Base-by-base conservation (phyloP, 92 coral and sea anemone species). In the Nematostella vectensis region DNA sequence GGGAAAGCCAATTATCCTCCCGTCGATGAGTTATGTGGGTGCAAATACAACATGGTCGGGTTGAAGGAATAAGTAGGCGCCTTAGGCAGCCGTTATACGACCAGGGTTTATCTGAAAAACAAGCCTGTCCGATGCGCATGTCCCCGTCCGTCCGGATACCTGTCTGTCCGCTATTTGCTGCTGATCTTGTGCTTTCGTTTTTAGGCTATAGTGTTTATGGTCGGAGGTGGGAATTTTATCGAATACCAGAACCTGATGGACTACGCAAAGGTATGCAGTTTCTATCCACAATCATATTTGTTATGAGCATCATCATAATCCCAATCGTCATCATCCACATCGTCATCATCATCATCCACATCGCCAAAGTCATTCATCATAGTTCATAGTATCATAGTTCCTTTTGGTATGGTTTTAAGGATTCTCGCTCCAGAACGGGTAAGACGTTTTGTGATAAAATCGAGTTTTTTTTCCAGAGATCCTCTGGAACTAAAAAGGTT, bases 241-340 rank as follows among this genome's bases (percentile, higher is more conserved):
- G 98, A 91, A 56, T 91, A 91, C 59, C 98, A 91, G 65, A 91
- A 91, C 55, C 75, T 91, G 55, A 55, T 91, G 78, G 98, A 91
- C 54, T 91, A 91, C 50, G 79, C 83, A 16, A 78, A 86, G 85
- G 98, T 85, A 63, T 33, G 6, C 40, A 33, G 21, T 45, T 45
- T 26, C 45, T 31, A 22, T 22, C 25, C 24, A n/a, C 24, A 31
- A 36, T 58, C 13, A 15, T 48, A 17, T 27, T 25, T 47, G 25
- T n/a, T 23, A 59, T 19, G 42, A 36, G 9, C 42, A 36, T 8
- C 9, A 36, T 8, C 15, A 36, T 36, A 15, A 8, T 15, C 25
- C 20, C 4, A 4, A 48, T 4, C 9, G 10, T 4, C 18, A 10
- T 10, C 9, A 4, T 6, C 18, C 9, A 6, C 20, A 6, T 4